These are phyloP conservation scores for Trididemnum nubilum DNA, from an alignment of 23 tunicate genomes.

Conservation along the genomic window DNA sequence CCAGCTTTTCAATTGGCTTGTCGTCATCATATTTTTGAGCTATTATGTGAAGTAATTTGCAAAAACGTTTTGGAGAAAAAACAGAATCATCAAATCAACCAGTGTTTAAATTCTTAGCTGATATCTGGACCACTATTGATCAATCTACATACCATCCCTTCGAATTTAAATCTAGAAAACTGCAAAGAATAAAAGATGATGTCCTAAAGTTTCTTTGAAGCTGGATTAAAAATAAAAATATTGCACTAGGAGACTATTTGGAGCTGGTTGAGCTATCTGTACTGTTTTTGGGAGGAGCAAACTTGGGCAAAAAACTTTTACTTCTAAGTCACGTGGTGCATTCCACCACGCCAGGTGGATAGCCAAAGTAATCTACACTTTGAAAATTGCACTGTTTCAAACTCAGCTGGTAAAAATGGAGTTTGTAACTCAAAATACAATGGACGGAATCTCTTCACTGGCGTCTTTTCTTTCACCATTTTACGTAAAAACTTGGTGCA, in stretches of 20 bases:
- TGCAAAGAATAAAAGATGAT: constrained; percentile 10
- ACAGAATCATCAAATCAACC: constrained; percentile 5
- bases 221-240: not conserved
- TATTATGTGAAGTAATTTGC: constrained; percentile 3
- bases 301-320: not conserved
- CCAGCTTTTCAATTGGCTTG: constrained; percentile 15
- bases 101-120: constrained; percentile 1
- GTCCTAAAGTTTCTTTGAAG: not conserved
- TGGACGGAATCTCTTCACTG: not conserved
- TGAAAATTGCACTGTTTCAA: constrained; percentile 25
- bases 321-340: constrained; percentile 13
- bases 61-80: not conserved
- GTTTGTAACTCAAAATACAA: not conserved
- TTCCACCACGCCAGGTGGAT: constrained; percentile 30
- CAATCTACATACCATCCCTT: not conserved
- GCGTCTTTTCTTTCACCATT: constrained; percentile 29
- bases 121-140: not conserved
- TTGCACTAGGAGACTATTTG: constrained; percentile 1
- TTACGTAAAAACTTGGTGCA: constrained; percentile 30
- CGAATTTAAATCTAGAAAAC: constrained; percentile 1
- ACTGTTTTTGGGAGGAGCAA: constrained; percentile 12
- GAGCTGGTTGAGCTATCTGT: constrained; percentile 12
- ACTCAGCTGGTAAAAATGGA: constrained; percentile 5
- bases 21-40: constrained; percentile 5
- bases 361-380: constrained; percentile 18